Percentiles rank a stretch among this genome's conserved stretches.
phyloP scores from a whole-genome alignment of 2,888 invertebrate species.

The Hololepta plana region DNA sequence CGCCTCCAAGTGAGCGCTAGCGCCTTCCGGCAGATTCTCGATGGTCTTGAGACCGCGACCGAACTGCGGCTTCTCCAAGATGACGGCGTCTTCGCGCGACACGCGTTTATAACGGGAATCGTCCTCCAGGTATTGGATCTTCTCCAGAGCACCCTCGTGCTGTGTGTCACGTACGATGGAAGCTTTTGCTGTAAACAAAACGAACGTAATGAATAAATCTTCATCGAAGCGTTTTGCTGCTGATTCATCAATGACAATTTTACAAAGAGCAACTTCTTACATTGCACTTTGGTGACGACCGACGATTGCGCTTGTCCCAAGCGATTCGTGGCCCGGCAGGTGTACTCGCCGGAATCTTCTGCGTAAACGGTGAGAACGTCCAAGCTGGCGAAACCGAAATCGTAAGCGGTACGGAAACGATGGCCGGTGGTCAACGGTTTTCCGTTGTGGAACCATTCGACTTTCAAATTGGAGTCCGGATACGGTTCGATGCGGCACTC shows the following conservation, averaged over 20 bases:
- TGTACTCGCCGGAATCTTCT: conserved; percentile 87
- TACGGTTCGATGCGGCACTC: conserved; percentile 88
- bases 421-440: conserved; percentile 76
- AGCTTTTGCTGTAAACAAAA: conserved; percentile 49
- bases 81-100: conserved; percentile 51
- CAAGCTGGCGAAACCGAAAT: conserved; percentile 93
- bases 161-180: conserved; percentile 79
- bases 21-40: conserved; percentile 70
- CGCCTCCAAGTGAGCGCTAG: conserved; percentile 80
- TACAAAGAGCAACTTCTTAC: conserved; percentile 37
- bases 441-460: conserved; percentile 89
- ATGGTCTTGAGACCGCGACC: conserved; percentile 72
- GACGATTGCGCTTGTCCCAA: conserved; percentile 70
- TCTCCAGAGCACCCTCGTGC: conserved; percentile 81
- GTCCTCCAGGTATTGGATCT: conserved; percentile 84
- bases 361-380: conserved; percentile 88
- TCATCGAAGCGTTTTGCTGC: no score
- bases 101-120: conserved; percentile 58
- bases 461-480: conserved; percentile 72
- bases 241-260: no score
- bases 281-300: conserved; percentile 62
- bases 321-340: conserved; percentile 71
- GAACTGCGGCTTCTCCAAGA: conserved; percentile 77
- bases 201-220: conserved; percentile 2
- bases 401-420: conserved; percentile 82